phyloP scores from a whole-genome alignment of 2,888 invertebrate species.

The Melolontha melolontha region DNA sequence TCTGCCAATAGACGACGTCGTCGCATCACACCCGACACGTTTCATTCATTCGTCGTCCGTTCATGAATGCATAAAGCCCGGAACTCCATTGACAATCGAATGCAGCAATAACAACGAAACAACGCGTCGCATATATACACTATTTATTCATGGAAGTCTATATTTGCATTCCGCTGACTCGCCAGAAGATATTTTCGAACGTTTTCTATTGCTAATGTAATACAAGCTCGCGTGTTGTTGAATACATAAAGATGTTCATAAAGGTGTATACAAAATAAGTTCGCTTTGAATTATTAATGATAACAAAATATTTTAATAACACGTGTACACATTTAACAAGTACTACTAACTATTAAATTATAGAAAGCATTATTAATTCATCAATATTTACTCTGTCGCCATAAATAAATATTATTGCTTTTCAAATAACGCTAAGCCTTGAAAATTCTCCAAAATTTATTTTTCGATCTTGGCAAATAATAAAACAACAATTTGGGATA shows the following conservation, averaged over 20 bases:
- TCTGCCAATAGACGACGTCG: too few species aligned
- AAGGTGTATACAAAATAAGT: not conserved
- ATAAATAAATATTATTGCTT: too few species aligned
- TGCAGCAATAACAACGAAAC: constrained; percentile 1
- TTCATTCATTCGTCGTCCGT: constrained; percentile 26
- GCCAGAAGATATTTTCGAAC: constrained; percentile 28
- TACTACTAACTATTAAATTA: too few species aligned
- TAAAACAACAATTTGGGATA: too few species aligned
- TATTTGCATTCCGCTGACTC: constrained; percentile 26
- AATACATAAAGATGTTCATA: not conserved
- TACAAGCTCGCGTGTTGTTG: constrained; percentile 3
- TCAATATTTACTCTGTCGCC: too few species aligned
- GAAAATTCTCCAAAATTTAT: too few species aligned
- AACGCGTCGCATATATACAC: constrained; percentile 23
- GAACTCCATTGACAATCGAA: constrained; percentile 33
- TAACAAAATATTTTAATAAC: too few species aligned
- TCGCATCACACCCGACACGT: constrained; percentile 6
- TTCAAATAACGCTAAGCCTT: too few species aligned
- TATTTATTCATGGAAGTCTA: constrained; percentile 13
- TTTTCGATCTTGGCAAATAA: too few species aligned
- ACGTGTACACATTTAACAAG: too few species aligned
- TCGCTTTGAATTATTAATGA: constrained; percentile 8
- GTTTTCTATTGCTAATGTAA: constrained; percentile 25
- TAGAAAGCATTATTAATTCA: too few species aligned
- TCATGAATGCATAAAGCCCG: constrained; percentile 34